Conservation (phyloP, 2,113 vertebrate species). For the Corythaixoides concolor region DNA sequence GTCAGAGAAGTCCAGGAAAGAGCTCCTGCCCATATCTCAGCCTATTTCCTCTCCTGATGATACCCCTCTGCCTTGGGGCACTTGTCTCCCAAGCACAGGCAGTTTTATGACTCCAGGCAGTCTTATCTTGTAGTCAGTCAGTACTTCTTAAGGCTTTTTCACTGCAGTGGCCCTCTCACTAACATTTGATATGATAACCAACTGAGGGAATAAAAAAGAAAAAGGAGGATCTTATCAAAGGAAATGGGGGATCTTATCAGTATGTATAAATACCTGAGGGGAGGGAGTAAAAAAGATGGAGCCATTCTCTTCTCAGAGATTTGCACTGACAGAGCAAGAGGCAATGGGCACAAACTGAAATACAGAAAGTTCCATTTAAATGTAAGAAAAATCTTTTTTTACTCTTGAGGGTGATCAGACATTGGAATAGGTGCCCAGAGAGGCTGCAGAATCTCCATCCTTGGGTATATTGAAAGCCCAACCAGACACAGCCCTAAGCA, state of each 20-base stretch:
- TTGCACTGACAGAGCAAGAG: background rate
- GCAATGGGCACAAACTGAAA: background rate
- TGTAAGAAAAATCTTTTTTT: background rate
- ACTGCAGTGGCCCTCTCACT: background rate
- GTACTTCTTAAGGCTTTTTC: background rate
- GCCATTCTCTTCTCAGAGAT: background rate
- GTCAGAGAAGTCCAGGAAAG: background rate
- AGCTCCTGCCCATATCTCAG: background rate
- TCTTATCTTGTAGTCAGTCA: background rate
- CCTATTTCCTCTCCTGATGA: background rate
- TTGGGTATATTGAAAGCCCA: background rate
- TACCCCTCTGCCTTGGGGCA: background rate
- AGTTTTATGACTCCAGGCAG: background rate
- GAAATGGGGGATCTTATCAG: background rate
- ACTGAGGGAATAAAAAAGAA: background rate
- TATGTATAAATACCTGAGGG: background rate
- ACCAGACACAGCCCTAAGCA: fast-evolving
- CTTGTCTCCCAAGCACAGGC: background rate
- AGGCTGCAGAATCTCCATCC: background rate
- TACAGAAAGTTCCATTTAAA: background rate
- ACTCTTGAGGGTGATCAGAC: background rate
- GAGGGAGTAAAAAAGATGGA: background rate
- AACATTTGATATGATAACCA: background rate
- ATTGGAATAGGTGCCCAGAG: background rate
- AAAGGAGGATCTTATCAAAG: background rate